phyloP scores from a whole-genome alignment of 2,113 vertebrate species.

The Hyla sarda region DNA sequence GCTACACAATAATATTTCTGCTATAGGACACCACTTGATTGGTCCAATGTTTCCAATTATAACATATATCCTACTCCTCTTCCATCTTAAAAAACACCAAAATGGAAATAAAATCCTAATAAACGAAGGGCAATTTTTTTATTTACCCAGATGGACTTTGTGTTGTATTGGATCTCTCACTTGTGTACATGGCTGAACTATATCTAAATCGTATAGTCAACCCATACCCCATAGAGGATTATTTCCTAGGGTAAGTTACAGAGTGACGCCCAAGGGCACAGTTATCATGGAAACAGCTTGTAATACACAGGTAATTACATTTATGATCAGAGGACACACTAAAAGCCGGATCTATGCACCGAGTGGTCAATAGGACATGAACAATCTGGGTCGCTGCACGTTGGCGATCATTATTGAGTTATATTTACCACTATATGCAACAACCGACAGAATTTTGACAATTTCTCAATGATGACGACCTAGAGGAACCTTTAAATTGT shows the following conservation, averaged over 20 bases:
- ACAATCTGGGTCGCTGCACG: not conserved
- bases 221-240: not conserved
- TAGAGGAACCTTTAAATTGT: too few relatives aligned
- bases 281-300: not conserved
- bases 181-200: not conserved
- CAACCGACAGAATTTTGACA: not conserved
- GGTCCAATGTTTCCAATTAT: too few relatives aligned
- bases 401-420: not conserved
- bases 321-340: not conserved
- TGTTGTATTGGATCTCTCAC: not conserved
- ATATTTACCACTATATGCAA: not conserved
- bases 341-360: not conserved
- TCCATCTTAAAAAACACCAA: too few relatives aligned
- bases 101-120: too few relatives aligned
- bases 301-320: slow-evolving; percentile 12
- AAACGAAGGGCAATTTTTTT: too few relatives aligned
- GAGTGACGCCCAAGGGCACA: not conserved
- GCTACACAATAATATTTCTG: not conserved
- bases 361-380: not conserved
- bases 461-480: not conserved
- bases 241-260: not conserved
- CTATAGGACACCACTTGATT: not conserved
- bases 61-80: too few relatives aligned
- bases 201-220: not conserved
- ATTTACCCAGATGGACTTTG: not conserved